Conservation (phyloP, 2,797 vertebrate genomes). For the Pangasius macronema region DNA sequence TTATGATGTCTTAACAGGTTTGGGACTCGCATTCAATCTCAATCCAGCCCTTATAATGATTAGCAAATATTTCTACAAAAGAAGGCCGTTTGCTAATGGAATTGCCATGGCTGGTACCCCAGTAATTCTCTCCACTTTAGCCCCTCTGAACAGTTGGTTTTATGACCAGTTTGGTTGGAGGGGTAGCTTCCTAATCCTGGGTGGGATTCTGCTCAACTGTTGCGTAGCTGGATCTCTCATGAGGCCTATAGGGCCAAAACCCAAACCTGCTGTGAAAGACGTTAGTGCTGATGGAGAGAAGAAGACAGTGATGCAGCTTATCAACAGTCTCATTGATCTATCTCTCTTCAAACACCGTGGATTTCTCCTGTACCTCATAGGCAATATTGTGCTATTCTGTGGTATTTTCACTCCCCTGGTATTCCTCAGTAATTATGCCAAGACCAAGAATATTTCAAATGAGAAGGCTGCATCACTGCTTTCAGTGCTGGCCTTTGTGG, state of each 20-base stretch:
- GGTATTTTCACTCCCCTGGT: slow-evolving; percentile 93
- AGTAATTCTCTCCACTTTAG: slow-evolving; percentile 91
- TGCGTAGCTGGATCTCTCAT: slow-evolving; percentile 95
- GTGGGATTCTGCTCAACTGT: slow-evolving; percentile 89
- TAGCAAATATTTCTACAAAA: slow-evolving; percentile 95
- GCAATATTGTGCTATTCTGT: slow-evolving; percentile 93
- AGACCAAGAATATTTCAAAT: slow-evolving; percentile 85
- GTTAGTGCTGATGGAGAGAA: slow-evolving; percentile 67
- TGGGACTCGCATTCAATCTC: slow-evolving; percentile 94
- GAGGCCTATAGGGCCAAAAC: slow-evolving; percentile 90
- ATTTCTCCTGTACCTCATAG: slow-evolving; percentile 90
- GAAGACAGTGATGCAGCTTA: slow-evolving; percentile 70
- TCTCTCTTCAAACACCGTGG: slow-evolving; percentile 93
- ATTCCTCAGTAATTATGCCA: slow-evolving; percentile 94
- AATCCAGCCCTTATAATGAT: slow-evolving; percentile 98
- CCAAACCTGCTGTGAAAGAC: slow-evolving; percentile 70
- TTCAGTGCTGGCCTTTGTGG: slow-evolving; percentile 92
- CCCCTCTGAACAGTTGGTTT: slow-evolving; percentile 90
- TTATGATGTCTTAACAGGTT: slow-evolving; percentile 70
- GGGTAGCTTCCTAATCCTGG: slow-evolving; percentile 94
- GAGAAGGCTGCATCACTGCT: slow-evolving; percentile 93
- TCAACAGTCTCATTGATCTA: slow-evolving; percentile 92
- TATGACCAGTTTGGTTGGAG: slow-evolving; percentile 91
- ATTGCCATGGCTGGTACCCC: slow-evolving; percentile 96
- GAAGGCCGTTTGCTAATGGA: slow-evolving; percentile 89